Evolutionary conservation across 2,113 vertebrate species (phyloP), one percentile per base, ranked within the genome.

Genomic region (Lophochroa leadbeateri): DNA sequence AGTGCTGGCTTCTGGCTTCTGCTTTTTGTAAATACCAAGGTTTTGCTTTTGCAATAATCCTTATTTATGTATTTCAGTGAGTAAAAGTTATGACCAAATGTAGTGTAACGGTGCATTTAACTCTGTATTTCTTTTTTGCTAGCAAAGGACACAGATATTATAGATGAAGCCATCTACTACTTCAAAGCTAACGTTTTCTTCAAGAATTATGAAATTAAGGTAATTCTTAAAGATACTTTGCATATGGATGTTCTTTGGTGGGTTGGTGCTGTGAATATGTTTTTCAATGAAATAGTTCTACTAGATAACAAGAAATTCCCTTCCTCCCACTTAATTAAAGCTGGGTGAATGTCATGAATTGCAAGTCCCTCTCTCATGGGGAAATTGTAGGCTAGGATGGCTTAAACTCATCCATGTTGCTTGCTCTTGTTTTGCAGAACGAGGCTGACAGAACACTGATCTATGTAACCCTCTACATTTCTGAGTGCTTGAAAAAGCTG

Each of bases 121-220:
- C 58, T 72, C 68, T 92, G 27, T 29, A 25, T 88, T 90, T 94
- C 68, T 67, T 94, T 90, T 80, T 91, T 39, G 31, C 76, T 97
- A 99, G 99, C 99, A 50, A 98, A 99, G 95, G 99, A 99, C 68
- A 98, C 98, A 17, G 99, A 99, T 96, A 99, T 99, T 86, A 98
- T 99, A 46, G 99, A 99, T 55, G 99, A 99, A 98, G 99, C 99
- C 39, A 99, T 99, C 97, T 99, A 99, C 97, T 99, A 99, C 96
- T 99, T 99, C 98, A 99, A 99, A 98, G 99, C 99, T 80, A 99
- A 99, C 53, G 99, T 99, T 82, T 99, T 99, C 98, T 99, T 99
- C 97, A 99, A 99, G 98, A 99, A 99, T 94, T 99, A 99, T 80
- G 99, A 99, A 98, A 99, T 99, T 91, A 99, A 99, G 99, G 99